Conservation (phyloP, 1,140 invertebrate genomes). For the Drosophila subobscura region DNA sequence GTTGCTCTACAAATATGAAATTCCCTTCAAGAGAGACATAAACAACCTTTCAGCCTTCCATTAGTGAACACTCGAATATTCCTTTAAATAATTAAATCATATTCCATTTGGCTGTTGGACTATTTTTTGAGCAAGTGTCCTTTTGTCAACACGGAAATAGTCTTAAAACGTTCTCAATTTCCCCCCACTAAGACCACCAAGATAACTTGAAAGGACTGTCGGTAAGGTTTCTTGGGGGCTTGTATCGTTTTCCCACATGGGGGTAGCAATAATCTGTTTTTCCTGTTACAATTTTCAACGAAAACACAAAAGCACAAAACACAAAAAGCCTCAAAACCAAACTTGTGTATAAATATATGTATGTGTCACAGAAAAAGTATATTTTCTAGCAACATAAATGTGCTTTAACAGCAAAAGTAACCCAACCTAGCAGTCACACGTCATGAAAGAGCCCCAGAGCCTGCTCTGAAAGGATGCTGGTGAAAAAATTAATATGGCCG, state of each 20-base stretch:
- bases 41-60: conserved; percentile 8
- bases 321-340: conserved; percentile 22
- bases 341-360: conserved; percentile 18
- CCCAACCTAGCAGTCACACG: conserved; percentile 49
- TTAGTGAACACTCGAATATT: conserved; percentile 9
- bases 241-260: conserved; percentile 43
- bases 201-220: conserved; percentile 31
- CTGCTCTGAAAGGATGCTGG: neutral
- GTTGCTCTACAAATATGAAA: conserved; percentile 25
- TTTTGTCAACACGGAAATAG: neutral
- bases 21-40: conserved; percentile 14
- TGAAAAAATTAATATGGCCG: conserved; percentile 62
- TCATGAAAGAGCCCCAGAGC: conserved; percentile 51
- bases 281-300: conserved; percentile 50
- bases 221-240: conserved; percentile 3
- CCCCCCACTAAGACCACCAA: conserved; percentile 1
- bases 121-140: conserved; percentile 21
- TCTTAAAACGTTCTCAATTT: conserved; percentile 29
- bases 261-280: conserved; percentile 73
- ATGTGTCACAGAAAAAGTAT: conserved; percentile 47
- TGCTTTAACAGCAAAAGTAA: conserved; percentile 27
- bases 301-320: conserved; percentile 36
- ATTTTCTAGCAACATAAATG: conserved; percentile 57
- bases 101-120: conserved; percentile 12
- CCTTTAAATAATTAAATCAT: conserved; percentile 42